Evolutionary conservation across 2,797 vertebrate species (phyloP).

Genomic region (Poeciliopsis gracilis): DNA sequence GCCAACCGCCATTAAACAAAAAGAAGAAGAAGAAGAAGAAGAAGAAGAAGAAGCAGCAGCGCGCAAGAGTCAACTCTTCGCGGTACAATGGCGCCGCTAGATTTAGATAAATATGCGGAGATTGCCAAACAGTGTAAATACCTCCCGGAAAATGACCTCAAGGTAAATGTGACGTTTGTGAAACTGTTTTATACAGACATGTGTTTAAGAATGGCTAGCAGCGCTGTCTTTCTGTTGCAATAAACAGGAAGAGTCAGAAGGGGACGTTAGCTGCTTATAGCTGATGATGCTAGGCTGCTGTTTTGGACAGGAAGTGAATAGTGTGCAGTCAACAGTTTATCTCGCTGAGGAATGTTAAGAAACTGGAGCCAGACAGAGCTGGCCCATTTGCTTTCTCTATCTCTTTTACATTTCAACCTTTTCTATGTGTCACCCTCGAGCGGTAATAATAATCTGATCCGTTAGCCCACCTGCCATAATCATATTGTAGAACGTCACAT

Average conservation of each 20-base stretch:
- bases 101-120: constrained; percentile 96
- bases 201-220: accelerated
- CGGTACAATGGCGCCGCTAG: constrained; percentile 93
- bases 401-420: background rate
- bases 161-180: constrained; percentile 78
- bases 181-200: background rate
- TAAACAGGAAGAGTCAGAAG: constrained; percentile 12
- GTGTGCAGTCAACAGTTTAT: background rate
- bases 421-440: background rate
- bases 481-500: background rate
- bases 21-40: no score
- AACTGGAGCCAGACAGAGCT: background rate
- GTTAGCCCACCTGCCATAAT: background rate
- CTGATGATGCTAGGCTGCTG: constrained; percentile 26
- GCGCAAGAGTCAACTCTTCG: constrained; percentile 19
- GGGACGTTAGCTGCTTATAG: constrained; percentile 54
- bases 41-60: no score
- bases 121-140: constrained; percentile 97
- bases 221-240: background rate
- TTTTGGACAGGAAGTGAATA: constrained; percentile 22
- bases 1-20: no score
- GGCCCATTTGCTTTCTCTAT: background rate
- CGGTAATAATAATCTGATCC: background rate
- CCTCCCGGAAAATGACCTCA: constrained; percentile 94
- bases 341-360: background rate